phyloP scores from a whole-genome alignment of 2,113 vertebrate species.

The Oreotrochilus melanogaster region DNA sequence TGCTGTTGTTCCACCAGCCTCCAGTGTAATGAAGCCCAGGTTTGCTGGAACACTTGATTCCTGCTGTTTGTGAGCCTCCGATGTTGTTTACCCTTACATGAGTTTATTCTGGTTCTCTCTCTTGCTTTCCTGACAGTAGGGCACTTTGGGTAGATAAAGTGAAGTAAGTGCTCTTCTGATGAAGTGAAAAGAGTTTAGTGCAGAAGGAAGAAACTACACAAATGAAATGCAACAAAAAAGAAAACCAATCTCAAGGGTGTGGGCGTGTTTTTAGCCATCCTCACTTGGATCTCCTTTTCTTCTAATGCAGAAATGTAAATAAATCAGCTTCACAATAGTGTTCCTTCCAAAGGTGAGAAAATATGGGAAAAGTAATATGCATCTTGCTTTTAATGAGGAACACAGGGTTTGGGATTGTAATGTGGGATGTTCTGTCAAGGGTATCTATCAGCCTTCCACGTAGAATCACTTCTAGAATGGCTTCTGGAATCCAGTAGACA shows the following conservation, averaged over 20 bases:
- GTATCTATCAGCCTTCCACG: not conserved
- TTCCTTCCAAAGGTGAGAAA: not conserved
- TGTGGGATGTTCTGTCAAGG: not conserved
- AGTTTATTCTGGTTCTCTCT: not conserved
- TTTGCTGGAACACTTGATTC: not conserved
- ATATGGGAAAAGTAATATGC: not conserved
- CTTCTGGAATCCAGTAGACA: not conserved
- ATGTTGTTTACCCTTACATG: not conserved
- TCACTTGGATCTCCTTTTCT: not conserved
- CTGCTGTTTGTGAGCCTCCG: not conserved
- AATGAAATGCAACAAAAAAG: not conserved
- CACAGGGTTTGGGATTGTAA: not conserved
- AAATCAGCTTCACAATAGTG: not conserved
- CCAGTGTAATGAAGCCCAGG: not conserved
- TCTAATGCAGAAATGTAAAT: not conserved
- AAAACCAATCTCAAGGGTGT: not conserved
- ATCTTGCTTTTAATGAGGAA: not conserved
- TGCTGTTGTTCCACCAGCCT: not conserved
- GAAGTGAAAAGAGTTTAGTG: not conserved
- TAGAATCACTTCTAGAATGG: not conserved
- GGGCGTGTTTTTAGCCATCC: not conserved
- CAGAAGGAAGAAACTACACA: not conserved
- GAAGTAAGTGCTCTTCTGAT: not conserved
- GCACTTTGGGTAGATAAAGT: not conserved
- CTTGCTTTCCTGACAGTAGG: not conserved